phyloP scores from a whole-genome alignment of 2,888 invertebrate species.

The Drosophila helvetica region DNA sequence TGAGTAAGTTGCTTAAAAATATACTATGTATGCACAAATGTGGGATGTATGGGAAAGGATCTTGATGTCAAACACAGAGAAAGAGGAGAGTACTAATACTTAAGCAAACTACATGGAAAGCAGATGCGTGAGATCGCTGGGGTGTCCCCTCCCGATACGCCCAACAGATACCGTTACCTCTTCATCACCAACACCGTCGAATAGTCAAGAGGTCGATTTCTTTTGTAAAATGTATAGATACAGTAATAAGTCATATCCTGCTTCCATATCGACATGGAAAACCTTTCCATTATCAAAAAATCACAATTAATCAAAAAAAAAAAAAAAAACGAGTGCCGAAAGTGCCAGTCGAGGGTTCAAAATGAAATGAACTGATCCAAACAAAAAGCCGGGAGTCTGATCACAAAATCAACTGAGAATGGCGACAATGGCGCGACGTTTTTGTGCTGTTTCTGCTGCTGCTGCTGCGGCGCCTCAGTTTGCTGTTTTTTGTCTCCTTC shows the following conservation, averaged over 20 bases:
- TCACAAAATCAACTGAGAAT: background rate
- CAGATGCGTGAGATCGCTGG: background rate
- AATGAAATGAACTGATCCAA: background rate
- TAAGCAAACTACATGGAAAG: background rate
- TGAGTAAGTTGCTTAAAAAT: background rate
- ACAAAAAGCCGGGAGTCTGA: background rate
- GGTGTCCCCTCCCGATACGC: too few relatives aligned
- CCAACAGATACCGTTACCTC: background rate
- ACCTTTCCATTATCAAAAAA: background rate
- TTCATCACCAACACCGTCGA: background rate
- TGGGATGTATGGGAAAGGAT: background rate
- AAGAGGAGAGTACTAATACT: background rate
- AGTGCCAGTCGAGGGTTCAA: background rate
- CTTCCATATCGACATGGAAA: background rate
- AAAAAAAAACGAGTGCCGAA: background rate
- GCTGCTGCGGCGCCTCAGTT: background rate
- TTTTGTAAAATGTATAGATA: background rate
- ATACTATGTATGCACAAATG: too few relatives aligned
- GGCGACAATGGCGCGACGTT: background rate
- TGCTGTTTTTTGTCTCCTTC: background rate
- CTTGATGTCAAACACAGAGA: background rate
- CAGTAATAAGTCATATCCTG: background rate
- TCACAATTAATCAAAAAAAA: background rate
- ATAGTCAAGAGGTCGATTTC: background rate
- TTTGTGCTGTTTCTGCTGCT: background rate